These are phyloP conservation scores for Anorthoa munda DNA, from an alignment of 2,888 invertebrate genomes.

Conservation along the genomic window DNA sequence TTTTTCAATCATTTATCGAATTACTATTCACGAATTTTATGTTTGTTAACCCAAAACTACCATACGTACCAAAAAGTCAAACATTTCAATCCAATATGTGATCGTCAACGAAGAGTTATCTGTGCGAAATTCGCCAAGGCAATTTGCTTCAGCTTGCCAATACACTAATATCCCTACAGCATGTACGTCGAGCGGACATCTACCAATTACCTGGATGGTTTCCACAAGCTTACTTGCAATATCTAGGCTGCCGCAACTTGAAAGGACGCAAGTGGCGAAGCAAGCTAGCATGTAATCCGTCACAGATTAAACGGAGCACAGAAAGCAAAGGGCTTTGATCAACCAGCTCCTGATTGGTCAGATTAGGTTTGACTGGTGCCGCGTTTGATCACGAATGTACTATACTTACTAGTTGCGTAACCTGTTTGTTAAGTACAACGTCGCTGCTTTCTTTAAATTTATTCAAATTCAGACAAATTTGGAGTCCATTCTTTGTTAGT, in stretches of 20 bases:
- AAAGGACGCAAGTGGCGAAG: background rate
- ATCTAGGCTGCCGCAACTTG: background rate
- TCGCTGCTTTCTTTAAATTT: too few relatives aligned
- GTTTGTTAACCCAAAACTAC: too few relatives aligned
- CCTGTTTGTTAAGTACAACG: background rate
- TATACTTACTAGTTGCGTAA: background rate
- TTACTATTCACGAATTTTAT: too few relatives aligned
- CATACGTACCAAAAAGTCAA: too few relatives aligned
- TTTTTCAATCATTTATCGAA: too few relatives aligned
- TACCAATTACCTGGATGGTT: background rate
- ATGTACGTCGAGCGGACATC: background rate
- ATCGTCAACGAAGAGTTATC: background rate
- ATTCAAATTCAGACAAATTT: too few relatives aligned
- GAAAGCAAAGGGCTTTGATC: constrained; percentile 12
- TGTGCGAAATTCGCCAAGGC: background rate
- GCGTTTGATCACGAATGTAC: background rate
- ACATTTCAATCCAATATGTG: background rate
- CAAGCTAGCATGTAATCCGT: background rate
- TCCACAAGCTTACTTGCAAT: constrained; percentile 8
- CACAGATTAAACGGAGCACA: background rate
- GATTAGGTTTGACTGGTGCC: background rate
- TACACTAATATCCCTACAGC: background rate
- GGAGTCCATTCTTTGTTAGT: too few relatives aligned
- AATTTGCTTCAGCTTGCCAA: background rate
- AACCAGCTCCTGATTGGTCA: constrained; percentile 1